These are phyloP conservation scores for Peromyscus aztecus DNA, from an alignment of 2,797 vertebrate species.

Conservation along the genomic window DNA sequence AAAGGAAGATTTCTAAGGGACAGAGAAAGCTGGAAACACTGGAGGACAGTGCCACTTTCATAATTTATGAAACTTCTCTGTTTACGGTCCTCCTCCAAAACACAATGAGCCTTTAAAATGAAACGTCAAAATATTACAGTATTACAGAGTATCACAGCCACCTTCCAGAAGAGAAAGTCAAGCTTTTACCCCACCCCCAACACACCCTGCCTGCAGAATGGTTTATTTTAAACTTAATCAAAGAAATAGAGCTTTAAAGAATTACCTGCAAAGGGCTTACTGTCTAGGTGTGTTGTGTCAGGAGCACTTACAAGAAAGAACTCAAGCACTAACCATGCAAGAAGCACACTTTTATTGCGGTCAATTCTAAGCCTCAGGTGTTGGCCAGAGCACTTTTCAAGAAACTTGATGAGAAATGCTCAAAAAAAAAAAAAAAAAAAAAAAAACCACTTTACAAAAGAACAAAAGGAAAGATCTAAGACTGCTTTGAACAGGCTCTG, in stretches of 20 bases:
- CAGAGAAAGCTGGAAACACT: background rate
- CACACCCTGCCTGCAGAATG: background rate
- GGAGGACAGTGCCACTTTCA: constrained; percentile 10
- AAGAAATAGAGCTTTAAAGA: constrained; percentile 67
- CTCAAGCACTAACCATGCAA: constrained; percentile 67
- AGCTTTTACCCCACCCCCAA: background rate
- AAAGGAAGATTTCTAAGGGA: constrained; percentile 54
- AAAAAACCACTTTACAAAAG: constrained; percentile 80
- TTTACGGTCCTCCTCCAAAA: background rate
- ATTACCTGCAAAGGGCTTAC: constrained; percentile 55
- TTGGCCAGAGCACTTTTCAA: constrained; percentile 85
- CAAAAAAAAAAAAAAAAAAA: constrained; percentile 5
- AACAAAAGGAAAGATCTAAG: constrained; percentile 87
- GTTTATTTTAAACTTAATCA: constrained; percentile 69
- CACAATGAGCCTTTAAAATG: constrained; percentile 61
- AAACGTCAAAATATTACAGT: constrained; percentile 66
- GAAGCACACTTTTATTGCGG: constrained; percentile 35
- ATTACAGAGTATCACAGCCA: background rate
- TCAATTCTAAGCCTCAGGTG: constrained; percentile 82
- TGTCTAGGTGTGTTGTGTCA: constrained; percentile 68
- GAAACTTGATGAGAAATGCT: constrained; percentile 83
- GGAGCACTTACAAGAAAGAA: constrained; percentile 75
- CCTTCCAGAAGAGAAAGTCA: constrained; percentile 53
- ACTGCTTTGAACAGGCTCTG: constrained; percentile 84
- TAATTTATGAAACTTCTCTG: constrained; percentile 63